Evolutionary conservation across 2,888 invertebrate species (phyloP), one percentile per base, ranked within the genome.

Genomic region (Psococerastis gibbosa): DNA sequence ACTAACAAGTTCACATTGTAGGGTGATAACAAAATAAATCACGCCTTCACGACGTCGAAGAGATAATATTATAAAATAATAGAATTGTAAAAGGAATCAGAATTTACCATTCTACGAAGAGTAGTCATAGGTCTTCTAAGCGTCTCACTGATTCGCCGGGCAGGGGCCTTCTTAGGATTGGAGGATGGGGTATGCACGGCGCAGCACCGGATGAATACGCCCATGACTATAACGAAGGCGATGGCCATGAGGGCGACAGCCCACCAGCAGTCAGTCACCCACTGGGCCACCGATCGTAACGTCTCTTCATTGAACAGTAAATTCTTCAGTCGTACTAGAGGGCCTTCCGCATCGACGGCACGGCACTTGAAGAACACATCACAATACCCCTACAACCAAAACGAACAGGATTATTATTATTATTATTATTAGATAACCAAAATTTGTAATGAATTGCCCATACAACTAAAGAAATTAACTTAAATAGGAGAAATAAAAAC

Each of bases 151-250:
- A 98, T 72, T 51, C 92, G 78, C 52, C 92, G 75, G 8, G 95
- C 94, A 1, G 95, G 91, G 44, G 91, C 81, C 55, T 92, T 85
- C 62, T 94, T 94, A 4, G 98, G 98, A 70, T 99, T 98, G 49
- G 89, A 92, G 46, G 92, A 92, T 20, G 98, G 98, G 44, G 98
- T 99, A 65, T 99, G 97, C 43, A 99, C 98, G 22, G 98, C 98
- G 63, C 97, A 99, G 62, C 97, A 94, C 63, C 98, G 97, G 57
- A 98, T 95, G 63, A 99, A 98, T 46, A 91, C 69, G 44, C 91
- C 95, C 95, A 98, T 95, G 56, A 92, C 77, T 53, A 95, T 79
- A 44, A 97, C 76, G 58, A 97, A 82, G 46, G 75, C 81, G 44
- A 98, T 80, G 41, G 87, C 84, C 66, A 89, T 83, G 43, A 97